These are phyloP conservation scores for Synodontis membranacea DNA, from an alignment of 2,113 vertebrate genomes.

Conservation along the genomic window DNA sequence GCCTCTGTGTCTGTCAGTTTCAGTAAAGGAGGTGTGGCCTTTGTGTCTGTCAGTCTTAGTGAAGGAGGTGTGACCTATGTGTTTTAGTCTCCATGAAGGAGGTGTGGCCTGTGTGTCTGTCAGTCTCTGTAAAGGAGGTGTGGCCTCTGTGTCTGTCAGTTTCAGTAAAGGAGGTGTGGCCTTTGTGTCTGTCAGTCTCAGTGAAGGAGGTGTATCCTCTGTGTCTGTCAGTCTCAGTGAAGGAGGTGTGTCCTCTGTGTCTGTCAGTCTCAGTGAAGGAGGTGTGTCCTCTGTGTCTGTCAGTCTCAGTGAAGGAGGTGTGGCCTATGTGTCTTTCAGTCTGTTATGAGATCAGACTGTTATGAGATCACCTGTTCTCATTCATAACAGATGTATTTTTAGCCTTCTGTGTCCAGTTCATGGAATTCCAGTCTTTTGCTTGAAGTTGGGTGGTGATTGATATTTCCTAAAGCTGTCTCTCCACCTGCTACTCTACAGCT, in stretches of 20 bases:
- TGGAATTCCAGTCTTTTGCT: slow-evolving; percentile 14
- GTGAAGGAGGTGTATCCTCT: neutral
- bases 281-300: neutral
- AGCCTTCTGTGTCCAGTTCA: neutral
- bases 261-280: neutral
- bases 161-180: neutral
- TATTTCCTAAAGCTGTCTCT: slow-evolving; percentile 6
- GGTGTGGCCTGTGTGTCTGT: neutral
- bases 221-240: neutral
- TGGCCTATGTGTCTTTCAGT: neutral
- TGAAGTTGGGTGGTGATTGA: neutral
- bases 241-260: neutral
- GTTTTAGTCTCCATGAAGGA: neutral
- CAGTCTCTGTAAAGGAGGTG: neutral
- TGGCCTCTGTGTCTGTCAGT: neutral
- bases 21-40: neutral
- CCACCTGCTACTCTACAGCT: slow-evolving; percentile 28
- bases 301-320: neutral
- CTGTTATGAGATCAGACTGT: neutral
- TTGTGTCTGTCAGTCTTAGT: neutral
- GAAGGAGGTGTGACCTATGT: neutral
- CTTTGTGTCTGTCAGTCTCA: neutral
- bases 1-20: neutral
- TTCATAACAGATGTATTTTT: neutral
- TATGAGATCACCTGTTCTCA: neutral